A percentile compares a stretch with the other conserved stretches of the same genome.
Evolutionary conservation across 1,140 invertebrate species (phyloP).

Genomic region (Nephila pilipes): DNA sequence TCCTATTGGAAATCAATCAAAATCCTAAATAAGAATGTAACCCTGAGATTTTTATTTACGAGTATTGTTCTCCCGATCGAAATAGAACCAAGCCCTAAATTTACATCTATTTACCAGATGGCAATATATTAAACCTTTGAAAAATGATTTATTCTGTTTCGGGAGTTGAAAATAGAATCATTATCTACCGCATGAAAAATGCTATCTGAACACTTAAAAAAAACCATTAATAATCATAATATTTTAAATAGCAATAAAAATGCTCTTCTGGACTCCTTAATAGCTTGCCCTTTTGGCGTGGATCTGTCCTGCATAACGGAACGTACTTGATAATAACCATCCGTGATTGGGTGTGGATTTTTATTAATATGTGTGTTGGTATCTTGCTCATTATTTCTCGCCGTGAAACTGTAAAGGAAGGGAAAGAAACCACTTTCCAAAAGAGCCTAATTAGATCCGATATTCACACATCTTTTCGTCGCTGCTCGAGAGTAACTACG

Average conservation of each 20-base stretch:
- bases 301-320: background rate
- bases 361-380: slow-evolving; percentile 42
- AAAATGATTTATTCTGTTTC: slow-evolving; percentile 3
- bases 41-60: background rate
- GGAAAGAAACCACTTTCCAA: background rate
- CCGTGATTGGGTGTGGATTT: slow-evolving; percentile 35
- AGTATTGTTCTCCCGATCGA: background rate
- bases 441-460: slow-evolving; percentile 33
- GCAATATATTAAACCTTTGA: background rate
- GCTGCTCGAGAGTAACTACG: background rate
- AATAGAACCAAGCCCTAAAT: background rate
- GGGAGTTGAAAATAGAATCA: slow-evolving; percentile 12
- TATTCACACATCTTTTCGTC: slow-evolving; percentile 41
- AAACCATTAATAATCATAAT: background rate
- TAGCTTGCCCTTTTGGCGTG: background rate
- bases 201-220: background rate
- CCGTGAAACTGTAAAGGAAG: slow-evolving; percentile 36
- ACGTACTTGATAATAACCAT: background rate
- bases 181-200: background rate
- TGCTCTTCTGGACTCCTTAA: background rate
- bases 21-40: background rate
- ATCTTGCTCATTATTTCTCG: slow-evolving; percentile 26
- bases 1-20: background rate
- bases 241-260: slow-evolving; percentile 7
- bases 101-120: background rate